phyloP scores from a whole-genome alignment of 2,797 vertebrate species.

The Sciurus carolinensis region DNA sequence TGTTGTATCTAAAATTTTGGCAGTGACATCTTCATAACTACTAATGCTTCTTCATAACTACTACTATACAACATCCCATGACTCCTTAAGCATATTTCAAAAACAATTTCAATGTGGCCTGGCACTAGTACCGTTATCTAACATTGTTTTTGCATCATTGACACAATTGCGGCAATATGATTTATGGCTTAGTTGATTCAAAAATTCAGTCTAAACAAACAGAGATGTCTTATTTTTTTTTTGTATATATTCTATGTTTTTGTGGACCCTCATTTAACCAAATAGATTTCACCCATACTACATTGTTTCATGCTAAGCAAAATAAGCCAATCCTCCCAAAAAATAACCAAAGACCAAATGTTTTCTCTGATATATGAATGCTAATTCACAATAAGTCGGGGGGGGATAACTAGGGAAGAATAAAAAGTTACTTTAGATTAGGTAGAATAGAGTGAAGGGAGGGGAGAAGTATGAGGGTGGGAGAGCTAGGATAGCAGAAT shows the following conservation, averaged over 20 bases:
- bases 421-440: too few relatives aligned
- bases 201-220: background rate
- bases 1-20: background rate
- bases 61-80: background rate
- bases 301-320: background rate
- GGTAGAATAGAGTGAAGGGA: too few relatives aligned
- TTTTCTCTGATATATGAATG: too few relatives aligned
- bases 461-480: too few relatives aligned
- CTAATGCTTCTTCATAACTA: background rate
- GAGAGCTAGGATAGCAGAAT: too few relatives aligned
- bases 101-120: background rate
- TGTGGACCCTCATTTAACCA: background rate
- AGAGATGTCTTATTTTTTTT: background rate
- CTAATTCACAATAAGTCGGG: too few relatives aligned
- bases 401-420: too few relatives aligned
- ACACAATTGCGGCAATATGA: background rate
- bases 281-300: background rate
- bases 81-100: background rate
- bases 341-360: too few relatives aligned
- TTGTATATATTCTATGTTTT: background rate
- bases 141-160: background rate
- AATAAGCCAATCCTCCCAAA: too few relatives aligned
- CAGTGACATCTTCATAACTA: background rate
- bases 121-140: background rate
- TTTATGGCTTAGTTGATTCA: background rate